A percentile compares a stretch with the other conserved stretches of the same genome.
Evolutionary conservation across 2,113 vertebrate species (phyloP).

Genomic region (Hiodon tergisus): DNA sequence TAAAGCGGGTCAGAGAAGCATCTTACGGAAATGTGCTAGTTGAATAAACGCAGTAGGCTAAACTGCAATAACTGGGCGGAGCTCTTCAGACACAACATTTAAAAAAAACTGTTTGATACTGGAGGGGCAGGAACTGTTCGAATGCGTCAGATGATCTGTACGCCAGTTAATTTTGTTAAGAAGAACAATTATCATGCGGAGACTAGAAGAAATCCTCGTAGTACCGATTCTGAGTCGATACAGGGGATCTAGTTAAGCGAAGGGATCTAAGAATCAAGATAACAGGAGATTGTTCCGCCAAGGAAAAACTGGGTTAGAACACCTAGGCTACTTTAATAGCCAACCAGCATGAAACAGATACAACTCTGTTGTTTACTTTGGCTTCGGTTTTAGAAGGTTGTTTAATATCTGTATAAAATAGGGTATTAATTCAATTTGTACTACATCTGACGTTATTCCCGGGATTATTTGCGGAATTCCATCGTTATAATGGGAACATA

Average conservation of each 20-base stretch:
- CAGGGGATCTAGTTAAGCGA: conserved; percentile 30
- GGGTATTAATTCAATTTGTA: background rate
- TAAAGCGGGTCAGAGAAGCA: background rate
- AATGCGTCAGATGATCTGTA: conserved; percentile 33
- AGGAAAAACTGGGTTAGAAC: conserved; percentile 7
- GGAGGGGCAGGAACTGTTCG: conserved; percentile 20
- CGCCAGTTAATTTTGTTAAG: conserved; percentile 46
- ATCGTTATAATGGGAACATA: conserved; percentile 55
- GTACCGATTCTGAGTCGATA: conserved; percentile 11
- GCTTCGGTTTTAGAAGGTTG: conserved; percentile 11
- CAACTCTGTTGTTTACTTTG: conserved; percentile 13
- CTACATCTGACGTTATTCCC: conserved; percentile 25
- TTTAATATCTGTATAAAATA: background rate
- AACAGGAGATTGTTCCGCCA: conserved; percentile 32
- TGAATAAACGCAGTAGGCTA: conserved; percentile 17
- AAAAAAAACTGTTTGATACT: background rate
- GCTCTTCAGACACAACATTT: conserved; percentile 31
- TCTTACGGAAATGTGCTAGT: conserved; percentile 25
- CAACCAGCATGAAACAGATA: conserved; percentile 15
- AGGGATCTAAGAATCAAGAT: conserved; percentile 21
- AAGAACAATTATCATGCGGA: conserved; percentile 48
- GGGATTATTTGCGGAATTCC: conserved; percentile 33
- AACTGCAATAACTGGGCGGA: conserved; percentile 34
- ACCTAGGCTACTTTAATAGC: conserved; percentile 22
- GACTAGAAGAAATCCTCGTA: conserved; percentile 30